These are phyloP conservation scores for Pygocentrus nattereri DNA, from an alignment of 2,797 vertebrate genomes.

Conservation along the genomic window DNA sequence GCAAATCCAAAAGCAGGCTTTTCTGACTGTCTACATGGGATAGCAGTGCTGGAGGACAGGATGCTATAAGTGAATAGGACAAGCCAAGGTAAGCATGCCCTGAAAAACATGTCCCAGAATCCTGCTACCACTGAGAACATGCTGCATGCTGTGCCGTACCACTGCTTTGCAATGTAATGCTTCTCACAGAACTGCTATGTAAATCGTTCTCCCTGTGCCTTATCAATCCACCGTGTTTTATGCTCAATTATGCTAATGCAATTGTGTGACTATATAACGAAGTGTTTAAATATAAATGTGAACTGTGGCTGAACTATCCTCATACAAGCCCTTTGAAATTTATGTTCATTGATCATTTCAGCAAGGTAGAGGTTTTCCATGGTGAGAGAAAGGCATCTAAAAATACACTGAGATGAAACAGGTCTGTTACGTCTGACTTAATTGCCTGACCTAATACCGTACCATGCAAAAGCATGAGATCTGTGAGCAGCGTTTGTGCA, in stretches of 20 bases:
- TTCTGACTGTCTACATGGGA: background rate
- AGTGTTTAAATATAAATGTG: background rate
- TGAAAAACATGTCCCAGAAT: constrained; percentile 23
- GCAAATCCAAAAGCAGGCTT: background rate
- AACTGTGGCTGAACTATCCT: constrained; percentile 2
- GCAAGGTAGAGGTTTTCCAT: constrained; percentile 9
- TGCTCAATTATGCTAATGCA: background rate
- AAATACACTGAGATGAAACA: constrained; percentile 75
- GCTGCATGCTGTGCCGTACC: background rate
- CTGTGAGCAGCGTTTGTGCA: background rate
- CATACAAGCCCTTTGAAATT: constrained; percentile 13
- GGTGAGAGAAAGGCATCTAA: constrained; percentile 29
- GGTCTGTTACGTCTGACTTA: constrained; percentile 49
- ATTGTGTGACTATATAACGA: background rate
- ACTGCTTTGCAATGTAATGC: background rate
- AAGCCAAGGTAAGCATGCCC: constrained; percentile 40
- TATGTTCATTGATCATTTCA: constrained; percentile 9
- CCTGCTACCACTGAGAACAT: background rate
- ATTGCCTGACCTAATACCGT: constrained; percentile 35
- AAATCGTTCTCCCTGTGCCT: background rate
- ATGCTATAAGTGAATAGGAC: constrained; percentile 8
- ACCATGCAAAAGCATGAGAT: constrained; percentile 23
- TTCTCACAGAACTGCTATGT: background rate
- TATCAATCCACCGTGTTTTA: background rate
- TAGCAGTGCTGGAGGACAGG: constrained; percentile 20